Conservation (phyloP, 1,140 invertebrate species). For the Colletes latitarsis region DNA sequence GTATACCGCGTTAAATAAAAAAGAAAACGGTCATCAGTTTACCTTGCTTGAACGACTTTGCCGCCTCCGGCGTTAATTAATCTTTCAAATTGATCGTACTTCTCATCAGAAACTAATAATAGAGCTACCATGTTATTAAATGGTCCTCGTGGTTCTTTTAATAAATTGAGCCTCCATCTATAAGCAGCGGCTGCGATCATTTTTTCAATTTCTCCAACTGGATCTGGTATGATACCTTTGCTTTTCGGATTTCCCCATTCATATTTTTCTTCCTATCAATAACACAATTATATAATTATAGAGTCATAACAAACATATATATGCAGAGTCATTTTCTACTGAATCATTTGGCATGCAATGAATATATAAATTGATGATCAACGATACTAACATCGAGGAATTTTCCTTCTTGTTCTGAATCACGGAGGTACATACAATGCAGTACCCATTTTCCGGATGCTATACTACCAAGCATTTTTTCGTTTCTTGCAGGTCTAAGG, state of each 20-base stretch:
- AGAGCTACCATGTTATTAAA: conserved; percentile 87
- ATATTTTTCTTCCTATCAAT: conserved; percentile 86
- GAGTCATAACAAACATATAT: background rate
- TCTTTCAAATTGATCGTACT: conserved; percentile 84
- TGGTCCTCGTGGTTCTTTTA: conserved; percentile 80
- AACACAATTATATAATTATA: background rate
- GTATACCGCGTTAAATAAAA: background rate
- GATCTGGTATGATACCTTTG: conserved; percentile 77
- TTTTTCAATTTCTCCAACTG: conserved; percentile 78
- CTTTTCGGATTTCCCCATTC: conserved; percentile 89
- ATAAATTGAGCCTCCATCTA: conserved; percentile 84
- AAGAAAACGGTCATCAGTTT: conserved; percentile 23
- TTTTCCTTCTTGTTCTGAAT: conserved; percentile 83
- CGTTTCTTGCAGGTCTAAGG: conserved; percentile 87
- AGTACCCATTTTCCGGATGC: conserved; percentile 94
- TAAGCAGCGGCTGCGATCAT: conserved; percentile 83
- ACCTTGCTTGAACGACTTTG: conserved; percentile 83
- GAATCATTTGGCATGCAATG: too few relatives aligned
- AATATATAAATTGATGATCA: background rate
- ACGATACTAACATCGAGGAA: conserved; percentile 85
- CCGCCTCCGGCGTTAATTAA: conserved; percentile 89
- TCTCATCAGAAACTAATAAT: conserved; percentile 85
- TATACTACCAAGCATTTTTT: conserved; percentile 92
- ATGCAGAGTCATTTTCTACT: too few relatives aligned
- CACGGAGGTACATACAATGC: conserved; percentile 88